These are phyloP conservation scores for Eretmochelys imbricata DNA, from an alignment of 2,113 vertebrate species.

Conservation along the genomic window DNA sequence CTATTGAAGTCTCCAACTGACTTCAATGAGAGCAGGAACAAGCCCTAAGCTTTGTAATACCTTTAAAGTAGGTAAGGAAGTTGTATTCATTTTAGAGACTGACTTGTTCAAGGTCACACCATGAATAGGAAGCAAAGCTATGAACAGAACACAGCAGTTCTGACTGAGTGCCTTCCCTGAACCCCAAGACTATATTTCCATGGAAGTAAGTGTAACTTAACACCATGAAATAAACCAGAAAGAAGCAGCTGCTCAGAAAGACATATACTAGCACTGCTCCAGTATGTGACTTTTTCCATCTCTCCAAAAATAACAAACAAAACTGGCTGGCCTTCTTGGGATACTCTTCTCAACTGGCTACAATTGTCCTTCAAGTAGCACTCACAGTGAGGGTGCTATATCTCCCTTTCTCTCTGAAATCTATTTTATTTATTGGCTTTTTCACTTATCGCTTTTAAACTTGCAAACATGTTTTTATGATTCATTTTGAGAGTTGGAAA, in stretches of 20 bases:
- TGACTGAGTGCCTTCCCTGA: slow-evolving; percentile 12
- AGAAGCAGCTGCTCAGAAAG: slow-evolving; percentile 31
- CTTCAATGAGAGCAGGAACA: slow-evolving; percentile 57
- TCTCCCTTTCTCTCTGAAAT: background rate
- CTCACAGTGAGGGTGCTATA: background rate
- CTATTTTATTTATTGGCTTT: background rate
- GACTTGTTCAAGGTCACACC: background rate
- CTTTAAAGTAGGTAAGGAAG: slow-evolving; percentile 71
- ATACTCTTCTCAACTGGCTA: background rate
- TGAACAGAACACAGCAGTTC: slow-evolving; percentile 32
- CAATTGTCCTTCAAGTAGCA: background rate
- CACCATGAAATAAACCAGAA: slow-evolving; percentile 14
- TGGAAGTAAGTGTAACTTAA: slow-evolving; percentile 46
- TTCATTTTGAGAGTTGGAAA: background rate
- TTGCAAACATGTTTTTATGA: background rate
- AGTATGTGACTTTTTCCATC: slow-evolving; percentile 46
- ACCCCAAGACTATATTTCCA: background rate
- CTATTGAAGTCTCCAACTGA: slow-evolving; percentile 67
- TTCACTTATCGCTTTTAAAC: background rate
- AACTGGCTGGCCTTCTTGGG: slow-evolving; percentile 1
- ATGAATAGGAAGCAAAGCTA: background rate
- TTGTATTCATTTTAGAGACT: slow-evolving; percentile 29
- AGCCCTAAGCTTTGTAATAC: slow-evolving; percentile 48
- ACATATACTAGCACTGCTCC: slow-evolving; percentile 2
- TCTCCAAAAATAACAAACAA: background rate